Percentiles rank a stretch among this genome's conserved stretches.
Conservation (phyloP, 2,888 invertebrate genomes). For the Chelonus formosanus region DNA sequence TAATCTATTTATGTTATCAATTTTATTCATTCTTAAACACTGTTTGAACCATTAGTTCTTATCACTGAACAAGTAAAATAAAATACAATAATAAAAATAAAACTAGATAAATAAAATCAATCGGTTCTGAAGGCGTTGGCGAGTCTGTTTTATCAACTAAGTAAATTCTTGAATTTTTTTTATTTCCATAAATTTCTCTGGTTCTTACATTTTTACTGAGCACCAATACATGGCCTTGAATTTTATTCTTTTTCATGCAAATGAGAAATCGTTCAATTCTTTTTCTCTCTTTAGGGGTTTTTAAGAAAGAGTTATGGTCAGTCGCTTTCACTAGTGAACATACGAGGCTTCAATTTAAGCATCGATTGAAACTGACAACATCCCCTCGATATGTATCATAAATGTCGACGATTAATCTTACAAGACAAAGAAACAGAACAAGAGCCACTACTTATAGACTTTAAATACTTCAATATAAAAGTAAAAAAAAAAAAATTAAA, state of each 20-base stretch:
- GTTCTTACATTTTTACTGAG: conserved; percentile 19
- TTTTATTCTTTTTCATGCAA: conserved; percentile 31
- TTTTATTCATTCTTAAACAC: no score
- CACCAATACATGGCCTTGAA: conserved; percentile 23
- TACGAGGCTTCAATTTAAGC: conserved; percentile 15
- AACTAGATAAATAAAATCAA: no score
- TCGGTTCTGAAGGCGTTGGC: not conserved
- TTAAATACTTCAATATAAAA: not conserved
- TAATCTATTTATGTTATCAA: no score
- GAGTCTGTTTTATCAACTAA: conserved; percentile 30
- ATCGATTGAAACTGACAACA: not conserved
- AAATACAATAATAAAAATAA: not conserved
- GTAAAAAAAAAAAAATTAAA: conserved; percentile 2
- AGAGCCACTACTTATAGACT: no score
- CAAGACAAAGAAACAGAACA: no score
- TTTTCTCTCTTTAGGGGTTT: conserved; percentile 23
- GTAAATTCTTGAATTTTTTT: conserved; percentile 4
- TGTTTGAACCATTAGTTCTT: no score
- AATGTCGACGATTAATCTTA: conserved; percentile 4
- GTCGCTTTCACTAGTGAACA: conserved; percentile 26
- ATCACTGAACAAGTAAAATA: not conserved
- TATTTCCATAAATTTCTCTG: not conserved
- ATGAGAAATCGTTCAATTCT: conserved; percentile 26
- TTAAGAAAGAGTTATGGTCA: conserved; percentile 27
- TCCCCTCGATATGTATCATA: no score